These are phyloP conservation scores for Druon quercuslanigerum DNA, from an alignment of 1,140 invertebrate genomes.

Conservation along the genomic window DNA sequence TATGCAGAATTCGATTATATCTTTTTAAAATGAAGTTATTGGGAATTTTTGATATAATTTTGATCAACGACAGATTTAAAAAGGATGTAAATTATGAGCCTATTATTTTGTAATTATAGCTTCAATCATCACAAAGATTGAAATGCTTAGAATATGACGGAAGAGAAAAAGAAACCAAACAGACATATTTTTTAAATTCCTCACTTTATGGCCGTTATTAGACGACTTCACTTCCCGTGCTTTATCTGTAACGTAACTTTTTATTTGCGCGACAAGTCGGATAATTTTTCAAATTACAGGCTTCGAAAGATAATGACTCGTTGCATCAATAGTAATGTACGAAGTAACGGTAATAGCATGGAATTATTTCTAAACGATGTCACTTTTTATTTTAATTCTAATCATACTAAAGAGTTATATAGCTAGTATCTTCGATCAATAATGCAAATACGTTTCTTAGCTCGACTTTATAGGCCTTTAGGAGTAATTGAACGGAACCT, in stretches of 20 bases:
- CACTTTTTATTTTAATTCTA: constrained; percentile 31
- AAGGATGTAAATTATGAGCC: too few species aligned
- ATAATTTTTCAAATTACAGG: constrained; percentile 24
- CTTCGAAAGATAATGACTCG: constrained; percentile 27
- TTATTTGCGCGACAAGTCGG: constrained; percentile 27
- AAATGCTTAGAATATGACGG: too few species aligned
- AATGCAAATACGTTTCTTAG: constrained; percentile 17
- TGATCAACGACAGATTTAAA: too few species aligned
- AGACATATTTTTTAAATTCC: constrained; percentile 6
- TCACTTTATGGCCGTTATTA: constrained; percentile 13
- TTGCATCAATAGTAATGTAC: constrained; percentile 27
- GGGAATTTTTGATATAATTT: too few species aligned
- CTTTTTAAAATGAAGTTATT: too few species aligned
- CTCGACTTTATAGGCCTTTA: neutral
- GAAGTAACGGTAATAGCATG: constrained; percentile 22
- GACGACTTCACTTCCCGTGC: constrained; percentile 25
- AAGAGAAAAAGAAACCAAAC: neutral
- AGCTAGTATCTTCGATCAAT: constrained; percentile 10
- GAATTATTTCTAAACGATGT: constrained; percentile 31
- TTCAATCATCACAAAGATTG: too few species aligned
- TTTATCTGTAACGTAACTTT: constrained; percentile 31
- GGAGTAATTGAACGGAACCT: neutral
- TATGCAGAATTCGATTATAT: too few species aligned
- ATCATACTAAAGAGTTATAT: constrained; percentile 21
- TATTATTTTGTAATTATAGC: too few species aligned